Base-by-base conservation (phyloP, 2,888 invertebrate genomes). In the Lepidochitona cinerea region DNA sequence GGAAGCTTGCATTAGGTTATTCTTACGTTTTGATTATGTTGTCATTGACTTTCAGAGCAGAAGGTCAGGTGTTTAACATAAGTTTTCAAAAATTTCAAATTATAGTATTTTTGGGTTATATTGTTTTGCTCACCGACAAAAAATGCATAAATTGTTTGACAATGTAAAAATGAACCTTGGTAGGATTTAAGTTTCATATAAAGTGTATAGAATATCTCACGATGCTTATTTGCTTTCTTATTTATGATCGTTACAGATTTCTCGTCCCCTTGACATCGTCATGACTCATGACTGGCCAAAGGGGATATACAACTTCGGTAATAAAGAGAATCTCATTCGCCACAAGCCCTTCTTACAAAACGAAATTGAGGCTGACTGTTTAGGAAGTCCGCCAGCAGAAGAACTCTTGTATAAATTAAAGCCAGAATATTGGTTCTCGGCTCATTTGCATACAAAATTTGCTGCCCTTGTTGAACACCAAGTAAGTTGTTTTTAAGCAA, bases 281-380 rank as follows among this genome's bases (percentile, higher is more conserved):
- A 89, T 99, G 81, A 97, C 97, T 0, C 99, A 99, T 90, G 99
- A 99, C 89, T 99, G 99, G 99, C 99, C 99, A 6, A 92, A 93
- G 75, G 96, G 96, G 0, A 94, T 99, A 73, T 95, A 96, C 79
- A 93, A 96, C 79, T 95, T 94, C 91, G 99, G 99, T 7, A 93
- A 99, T 91, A 93, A 93, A 70, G 90, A 94, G 2, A 92, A 93
- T 78, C 92, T 99, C 12, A 89, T 97, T 9, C 93, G 92, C 79
- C 92, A 92, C 70, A 98, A 98, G 91, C 95, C 95, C 37, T 95
- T 94, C 91, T 95, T 98, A 81, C 93, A 94, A 80, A 93, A 95
- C 37, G 99, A 99, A 84, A 94, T 99, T 78, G 94, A 95, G 76
- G 92, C 92, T 6, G 94, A 95, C 77, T 92, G 92, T 79, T 92